These are phyloP conservation scores for Sylvia atricapilla DNA, from an alignment of 2,113 vertebrate species.

Conservation along the genomic window DNA sequence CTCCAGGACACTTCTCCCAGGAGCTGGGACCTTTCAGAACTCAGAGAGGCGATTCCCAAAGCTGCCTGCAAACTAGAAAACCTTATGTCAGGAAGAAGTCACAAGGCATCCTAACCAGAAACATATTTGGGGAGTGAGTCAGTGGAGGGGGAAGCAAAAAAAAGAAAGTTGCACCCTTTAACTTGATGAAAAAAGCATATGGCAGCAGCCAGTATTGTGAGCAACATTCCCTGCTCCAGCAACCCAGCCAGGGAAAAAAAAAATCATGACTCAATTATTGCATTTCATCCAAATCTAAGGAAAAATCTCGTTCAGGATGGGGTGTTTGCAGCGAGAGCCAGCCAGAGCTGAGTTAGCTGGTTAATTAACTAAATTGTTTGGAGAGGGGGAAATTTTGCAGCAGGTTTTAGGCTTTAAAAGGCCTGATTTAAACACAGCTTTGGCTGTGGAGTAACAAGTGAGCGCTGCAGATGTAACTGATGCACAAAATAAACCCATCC, in stretches of 20 bases:
- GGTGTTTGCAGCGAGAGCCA: background rate
- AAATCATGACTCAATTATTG: conserved; percentile 18
- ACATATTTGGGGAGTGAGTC: conserved; percentile 61
- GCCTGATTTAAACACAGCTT: background rate
- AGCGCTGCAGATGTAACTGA: rapidly evolving
- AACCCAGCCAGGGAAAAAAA: background rate
- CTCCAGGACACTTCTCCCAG: background rate
- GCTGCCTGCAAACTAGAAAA: conserved; percentile 33
- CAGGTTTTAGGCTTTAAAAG: background rate
- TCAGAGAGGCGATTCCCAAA: background rate
- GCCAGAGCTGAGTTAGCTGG: background rate
- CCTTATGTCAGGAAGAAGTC: conserved; percentile 47
- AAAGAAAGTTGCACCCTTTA: conserved; percentile 50
- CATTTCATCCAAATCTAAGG: conserved; percentile 31
- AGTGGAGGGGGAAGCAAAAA: conserved; percentile 40
- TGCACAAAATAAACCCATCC: background rate
- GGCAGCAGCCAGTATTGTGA: conserved; percentile 36
- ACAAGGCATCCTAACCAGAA: conserved; percentile 47
- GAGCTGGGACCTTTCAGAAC: background rate
- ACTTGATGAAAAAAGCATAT: conserved; percentile 68
- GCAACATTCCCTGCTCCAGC: background rate
- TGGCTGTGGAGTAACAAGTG: background rate
- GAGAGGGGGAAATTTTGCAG: background rate
- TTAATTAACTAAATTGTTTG: background rate
- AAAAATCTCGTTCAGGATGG: background rate